Conservation (phyloP, 2,797 vertebrate genomes). For the Coccyzus lansbergi region DNA sequence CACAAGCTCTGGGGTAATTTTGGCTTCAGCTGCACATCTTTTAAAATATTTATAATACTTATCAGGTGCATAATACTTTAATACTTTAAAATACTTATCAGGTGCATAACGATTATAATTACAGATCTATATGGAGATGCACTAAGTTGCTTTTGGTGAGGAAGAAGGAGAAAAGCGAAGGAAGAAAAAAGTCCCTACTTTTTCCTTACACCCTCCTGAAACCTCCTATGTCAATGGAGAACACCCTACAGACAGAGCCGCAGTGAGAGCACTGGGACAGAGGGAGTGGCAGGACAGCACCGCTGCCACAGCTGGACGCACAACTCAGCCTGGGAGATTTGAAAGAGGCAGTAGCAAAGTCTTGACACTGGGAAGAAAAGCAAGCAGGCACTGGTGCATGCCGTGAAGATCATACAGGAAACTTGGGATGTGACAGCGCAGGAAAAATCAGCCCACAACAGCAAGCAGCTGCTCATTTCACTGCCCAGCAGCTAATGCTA, state of each 20-base stretch:
- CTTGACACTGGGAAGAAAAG: not conserved
- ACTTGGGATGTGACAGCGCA: not conserved
- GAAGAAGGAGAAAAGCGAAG: not conserved
- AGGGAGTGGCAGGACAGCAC: not conserved
- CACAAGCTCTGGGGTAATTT: not conserved
- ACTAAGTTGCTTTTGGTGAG: not conserved
- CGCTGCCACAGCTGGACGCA: rapidly evolving
- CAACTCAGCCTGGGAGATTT: not conserved
- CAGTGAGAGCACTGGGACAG: rapidly evolving
- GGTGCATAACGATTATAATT: not conserved
- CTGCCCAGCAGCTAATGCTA: not conserved
- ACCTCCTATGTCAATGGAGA: not conserved
- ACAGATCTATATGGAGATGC: not conserved
- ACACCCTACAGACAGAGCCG: not conserved
- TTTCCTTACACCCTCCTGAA: not conserved
- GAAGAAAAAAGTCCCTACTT: not conserved
- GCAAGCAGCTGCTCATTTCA: not conserved
- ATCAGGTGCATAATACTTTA: no score
- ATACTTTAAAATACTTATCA: not conserved
- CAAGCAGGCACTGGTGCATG: not conserved
- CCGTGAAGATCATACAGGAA: not conserved
- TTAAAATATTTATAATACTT: not conserved
- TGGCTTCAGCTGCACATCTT: not conserved
- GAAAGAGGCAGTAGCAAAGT: not conserved
- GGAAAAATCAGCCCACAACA: not conserved